Evolutionary conservation across 2,113 vertebrate genomes (phyloP), one percentile per base, ranked within the genome.

Genomic region (Alosa alosa): DNA sequence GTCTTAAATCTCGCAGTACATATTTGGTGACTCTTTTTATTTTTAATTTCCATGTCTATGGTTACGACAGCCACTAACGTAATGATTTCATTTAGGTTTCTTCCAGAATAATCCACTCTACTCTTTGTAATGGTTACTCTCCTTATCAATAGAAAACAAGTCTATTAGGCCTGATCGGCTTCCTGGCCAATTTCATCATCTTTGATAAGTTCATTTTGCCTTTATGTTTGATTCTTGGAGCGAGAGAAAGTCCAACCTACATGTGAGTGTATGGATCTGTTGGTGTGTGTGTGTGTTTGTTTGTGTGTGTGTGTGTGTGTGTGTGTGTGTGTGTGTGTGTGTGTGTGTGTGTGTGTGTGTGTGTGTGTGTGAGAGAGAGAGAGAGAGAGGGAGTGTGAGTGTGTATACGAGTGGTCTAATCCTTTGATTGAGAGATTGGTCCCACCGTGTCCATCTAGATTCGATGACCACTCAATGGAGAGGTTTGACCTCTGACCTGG

Each of bases 401-500:
- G 49, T 84, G 41, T 87, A 44, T 81, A 31, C 83, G 36, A 55
- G 36, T 49, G 85, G 22, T 46, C 88, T 93, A 93, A 94, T 92
- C 92, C 92, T 90, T 90, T 94, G 91, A 95, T 92, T 90, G 91
- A 84, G 89, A 93, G 92, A 93, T 95, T 94, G 94, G 94, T 95
- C 94, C 90, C 94, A 96, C 95, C 96, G 95, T 96, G 95, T 97
- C 96, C 96, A 94, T 95, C 94, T 94, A 94, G 96, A 96, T 94
- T 93, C 94, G 95, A 94, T 94, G 94, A 94, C 94, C 60, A 91
- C 94, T 94, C 96, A 96, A 96, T 97, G 96, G 94, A 93, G 95
- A 96, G 94, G 96, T 96, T 97, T 97, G 97, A 98, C 97, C 97
- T 94, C 1, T 96, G 96, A 97, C 96, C 96, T 94, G 95, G 92